Evolutionary conservation across 1,140 invertebrate species (phyloP), one percentile per base, ranked within the genome.

Genomic region (Tribolium madens): DNA sequence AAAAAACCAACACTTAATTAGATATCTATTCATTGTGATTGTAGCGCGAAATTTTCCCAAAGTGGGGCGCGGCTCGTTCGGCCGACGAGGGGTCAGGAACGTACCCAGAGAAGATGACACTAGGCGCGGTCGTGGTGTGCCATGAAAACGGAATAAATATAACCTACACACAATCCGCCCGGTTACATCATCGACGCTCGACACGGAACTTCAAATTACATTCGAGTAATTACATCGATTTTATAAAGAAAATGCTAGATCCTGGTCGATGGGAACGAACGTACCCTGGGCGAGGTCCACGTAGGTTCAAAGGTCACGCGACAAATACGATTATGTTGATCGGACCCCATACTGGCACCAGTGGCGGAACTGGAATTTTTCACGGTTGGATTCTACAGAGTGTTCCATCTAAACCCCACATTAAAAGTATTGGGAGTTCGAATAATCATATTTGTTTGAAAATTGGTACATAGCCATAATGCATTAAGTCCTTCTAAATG

Each of bases 81-180:
- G 17, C 1, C 17, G 53, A 17, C 18, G 53, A 10, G 18, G 53
- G 53, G 18, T 6, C 17, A 17, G 53, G 50, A 53, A 15, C 21
- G 50, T 14, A 15, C 12, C 12, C 50, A 53, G 57, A 21, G 57
- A 64, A 64, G 57, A 64, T 64, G 57, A 64, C 57, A 64, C 57
- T 64, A 64, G 57, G 57, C 57, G 57, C 57, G 57, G 57, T 64
- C 57, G 53, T 21, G 53, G 53, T 60, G 53, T 60, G 53, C 53
- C 18, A 60, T 60, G 53, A 60, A 60, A 60, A 60, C 53, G 53
- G 53, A 60, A 60, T 60, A 60, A 60, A 60, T 26, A 64, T 64
- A 64, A 64, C 57, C 57, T 64, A 64, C 57, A 50, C 48, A 64
- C 57, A 64, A 57, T 52, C 53, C 17, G 53, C 53, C 50, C 12